Evolutionary conservation across 2,888 invertebrate species (phyloP), one percentile per base, ranked within the genome.

Genomic region (Lydus trimaculatus): DNA sequence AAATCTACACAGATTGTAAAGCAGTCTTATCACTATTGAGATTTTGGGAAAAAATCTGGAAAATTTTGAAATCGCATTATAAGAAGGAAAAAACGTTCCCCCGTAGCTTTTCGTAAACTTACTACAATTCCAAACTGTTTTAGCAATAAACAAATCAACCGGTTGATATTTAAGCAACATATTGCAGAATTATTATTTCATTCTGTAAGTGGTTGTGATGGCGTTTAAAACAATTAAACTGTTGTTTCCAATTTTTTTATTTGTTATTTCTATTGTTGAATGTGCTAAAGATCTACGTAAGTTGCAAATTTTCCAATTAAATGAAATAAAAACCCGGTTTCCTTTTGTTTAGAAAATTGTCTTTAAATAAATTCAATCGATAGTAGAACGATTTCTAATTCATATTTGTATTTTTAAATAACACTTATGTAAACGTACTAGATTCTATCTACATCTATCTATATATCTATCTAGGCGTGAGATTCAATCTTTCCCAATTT

Each of bases 181-280:
- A 90, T 65, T 85, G 48, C 48, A 48, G 48, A 48, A 48, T 48
- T 48, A 23, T 48, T 20, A 17, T 23, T 11, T 11, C 48, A 48
- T 48, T 48, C 20, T 3, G 48, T 48, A 20, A 48, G 48, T 48
- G 48, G 2, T 23, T 20, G 48, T 48, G 48, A 48, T 48, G 20
- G 20, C 8, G 48, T 11, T 48, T 2, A 23, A 48, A 20, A 48
- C 48, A 48, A 48, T 48, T 20, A 48, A 8, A 11, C 8, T 6
- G 5, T 8, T n/a, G 17, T 20, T 11, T 8, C 11, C 0, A 5
- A 20, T 11, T 48, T 9, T 20, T 20, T 9, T 48, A 11, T 20
- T 20, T 36, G 31, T 36, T 36, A 11, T 48, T 20, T 17, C n/a
- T n/a, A n/a, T 23, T 0, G 48, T 48, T 20, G 20, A 48, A 3